phyloP scores from a whole-genome alignment of 2,888 invertebrate genomes.

The Meghimatium bilineatum region DNA sequence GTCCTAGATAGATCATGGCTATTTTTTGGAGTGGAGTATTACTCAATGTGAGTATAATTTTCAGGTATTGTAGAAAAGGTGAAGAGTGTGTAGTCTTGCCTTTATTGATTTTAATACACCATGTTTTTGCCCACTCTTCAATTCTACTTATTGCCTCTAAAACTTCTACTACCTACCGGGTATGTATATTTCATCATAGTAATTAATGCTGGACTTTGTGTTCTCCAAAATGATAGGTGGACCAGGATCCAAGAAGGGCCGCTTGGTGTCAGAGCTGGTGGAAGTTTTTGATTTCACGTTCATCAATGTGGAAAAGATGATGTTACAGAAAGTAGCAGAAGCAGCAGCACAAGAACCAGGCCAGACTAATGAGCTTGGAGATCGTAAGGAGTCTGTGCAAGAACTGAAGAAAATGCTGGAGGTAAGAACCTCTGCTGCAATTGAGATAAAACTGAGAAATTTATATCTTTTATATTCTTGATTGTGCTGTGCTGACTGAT shows the following conservation, averaged over 20 bases:
- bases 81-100: no score
- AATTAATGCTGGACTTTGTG: neutral
- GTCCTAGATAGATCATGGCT: no score
- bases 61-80: no score
- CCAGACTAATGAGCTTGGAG: conserved; percentile 28
- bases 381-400: conserved; percentile 41
- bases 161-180: no score
- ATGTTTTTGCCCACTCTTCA: no score
- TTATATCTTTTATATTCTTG: no score
- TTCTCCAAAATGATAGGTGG: conserved; percentile 65
- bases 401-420: conserved; percentile 47
- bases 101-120: no score
- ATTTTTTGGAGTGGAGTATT: no score
- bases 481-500: no score
- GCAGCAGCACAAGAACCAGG: neutral
- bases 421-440: conserved; percentile 1
- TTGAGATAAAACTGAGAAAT: no score
- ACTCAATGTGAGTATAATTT: no score
- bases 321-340: conserved; percentile 68
- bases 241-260: conserved; percentile 75
- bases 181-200: neutral
- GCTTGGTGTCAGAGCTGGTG: conserved; percentile 71
- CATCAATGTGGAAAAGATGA: conserved; percentile 70
- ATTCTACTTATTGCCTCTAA: no score
- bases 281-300: conserved; percentile 71